Evolutionary conservation across 1,140 invertebrate species (phyloP), one percentile per base, ranked within the genome.

Genomic region (Euwallacea similis): DNA sequence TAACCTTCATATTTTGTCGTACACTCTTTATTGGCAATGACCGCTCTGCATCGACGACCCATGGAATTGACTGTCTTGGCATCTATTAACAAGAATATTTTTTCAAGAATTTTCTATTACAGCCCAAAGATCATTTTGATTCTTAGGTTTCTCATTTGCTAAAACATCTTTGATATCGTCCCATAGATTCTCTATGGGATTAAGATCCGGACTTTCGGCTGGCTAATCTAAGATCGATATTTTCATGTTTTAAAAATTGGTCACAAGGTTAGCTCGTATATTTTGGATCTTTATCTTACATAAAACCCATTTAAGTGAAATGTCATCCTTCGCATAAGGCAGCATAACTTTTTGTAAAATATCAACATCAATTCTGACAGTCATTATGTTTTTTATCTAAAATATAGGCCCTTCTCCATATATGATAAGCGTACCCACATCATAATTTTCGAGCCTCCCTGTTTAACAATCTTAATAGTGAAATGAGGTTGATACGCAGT

Each of bases 221-320:
- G 55, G 55, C 55, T 7, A 7, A 16, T 2, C 55, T 58, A 58
- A 16, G 0, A 58, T 58, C 6, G 7, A 58, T 2, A 33, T 58
- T 58, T 13, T 58, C n/a, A 33, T 58, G 2, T 0, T 15, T 58
- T 58, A 58, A 13, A 58, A 58, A 58, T 16, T 58, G 55, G 0
- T 7, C 7, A 7, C 55, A 58, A 9, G 7, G 16, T 4, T 50
- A 2, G 1, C 66, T 54, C 0, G 70, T 78, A 56, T 82, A 78
- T 70, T 82, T 82, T 0, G 79, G 78, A 64, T 81, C 80, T 42
- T 80, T 81, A 66, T 81, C 77, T 54, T 82, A 74, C 65, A 81
- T 76, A 59, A 82, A 16, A 73, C 66, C 69, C 74, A 78, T 9
- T 54, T 53, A 9, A 73, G 70, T 56, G 63, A 70, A 69, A 76